A percentile compares a stretch with the other conserved stretches of the same genome.
Evolutionary conservation across 2,888 invertebrate genomes (phyloP).

Genomic region (Dryadula phaetusa): DNA sequence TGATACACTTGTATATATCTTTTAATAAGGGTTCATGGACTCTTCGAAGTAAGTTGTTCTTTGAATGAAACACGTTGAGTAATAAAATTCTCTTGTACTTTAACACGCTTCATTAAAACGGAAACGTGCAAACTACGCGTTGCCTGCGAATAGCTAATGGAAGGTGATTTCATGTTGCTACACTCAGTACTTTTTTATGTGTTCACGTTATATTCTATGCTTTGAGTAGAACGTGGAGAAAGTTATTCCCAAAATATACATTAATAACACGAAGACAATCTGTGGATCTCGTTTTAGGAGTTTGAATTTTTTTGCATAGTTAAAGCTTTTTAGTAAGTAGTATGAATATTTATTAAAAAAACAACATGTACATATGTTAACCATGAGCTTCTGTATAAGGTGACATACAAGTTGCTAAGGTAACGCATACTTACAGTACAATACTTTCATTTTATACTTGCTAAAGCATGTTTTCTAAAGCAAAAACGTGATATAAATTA

Average conservation of each 20-base stretch:
- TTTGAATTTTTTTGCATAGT: background rate
- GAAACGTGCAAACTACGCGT: constrained; percentile 21
- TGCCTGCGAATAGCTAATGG: constrained; percentile 15
- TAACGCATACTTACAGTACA: too few species aligned
- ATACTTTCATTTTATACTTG: background rate
- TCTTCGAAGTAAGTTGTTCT: background rate
- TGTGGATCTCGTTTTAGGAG: too few species aligned
- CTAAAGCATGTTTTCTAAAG: background rate
- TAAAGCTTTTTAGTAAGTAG: too few species aligned
- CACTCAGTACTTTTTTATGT: background rate
- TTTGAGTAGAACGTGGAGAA: background rate
- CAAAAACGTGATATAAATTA: background rate
- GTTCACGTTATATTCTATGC: background rate
- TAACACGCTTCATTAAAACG: constrained; percentile 22
- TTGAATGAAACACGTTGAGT: constrained; percentile 23
- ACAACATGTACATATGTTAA: too few species aligned
- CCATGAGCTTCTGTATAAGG: too few species aligned
- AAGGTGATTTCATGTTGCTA: constrained; percentile 3
- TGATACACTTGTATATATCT: background rate
- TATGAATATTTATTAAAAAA: too few species aligned
- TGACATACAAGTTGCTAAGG: too few species aligned
- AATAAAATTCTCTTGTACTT: constrained; percentile 28
- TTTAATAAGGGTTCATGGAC: constrained; percentile 15
- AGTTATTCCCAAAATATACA: background rate
- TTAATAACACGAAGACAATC: too few species aligned